Conservation (phyloP, 2,888 invertebrate species). For the Palloptera scutellata region DNA sequence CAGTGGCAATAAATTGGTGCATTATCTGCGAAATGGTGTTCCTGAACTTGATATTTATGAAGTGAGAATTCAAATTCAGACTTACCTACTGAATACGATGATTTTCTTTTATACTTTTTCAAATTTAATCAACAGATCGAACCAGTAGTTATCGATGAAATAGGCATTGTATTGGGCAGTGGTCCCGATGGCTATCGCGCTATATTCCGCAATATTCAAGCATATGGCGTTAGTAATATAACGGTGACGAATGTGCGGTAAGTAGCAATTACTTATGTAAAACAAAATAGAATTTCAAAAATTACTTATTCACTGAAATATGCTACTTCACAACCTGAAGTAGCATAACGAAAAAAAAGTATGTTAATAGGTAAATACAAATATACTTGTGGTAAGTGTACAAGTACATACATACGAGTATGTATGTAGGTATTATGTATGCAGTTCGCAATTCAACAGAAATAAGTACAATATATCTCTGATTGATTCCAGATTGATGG, state of each 20-base stretch:
- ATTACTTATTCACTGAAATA: too few species aligned
- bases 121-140: conserved; percentile 69
- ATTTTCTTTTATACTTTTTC: not conserved
- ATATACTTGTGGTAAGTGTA: too few species aligned
- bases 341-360: too few species aligned
- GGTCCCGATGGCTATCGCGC: conserved; percentile 86
- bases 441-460: too few species aligned
- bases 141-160: conserved; percentile 83
- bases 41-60: conserved; percentile 76
- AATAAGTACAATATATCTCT: too few species aligned
- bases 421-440: too few species aligned
- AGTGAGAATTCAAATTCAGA: conserved; percentile 56
- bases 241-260: conserved; percentile 81
- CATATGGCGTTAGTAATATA: conserved; percentile 82
- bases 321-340: too few species aligned
- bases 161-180: conserved; percentile 79
- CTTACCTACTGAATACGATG: not conserved
- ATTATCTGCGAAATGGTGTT: conserved; percentile 76
- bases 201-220: conserved; percentile 80
- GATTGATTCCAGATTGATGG: too few species aligned
- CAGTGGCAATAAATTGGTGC: conserved; percentile 78
- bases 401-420: too few species aligned
- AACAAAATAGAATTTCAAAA: not conserved
- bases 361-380: too few species aligned
- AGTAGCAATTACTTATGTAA: conserved; percentile 40